Base-by-base conservation (phyloP, 2,888 invertebrate species). In the Pegoplata infirma region DNA sequence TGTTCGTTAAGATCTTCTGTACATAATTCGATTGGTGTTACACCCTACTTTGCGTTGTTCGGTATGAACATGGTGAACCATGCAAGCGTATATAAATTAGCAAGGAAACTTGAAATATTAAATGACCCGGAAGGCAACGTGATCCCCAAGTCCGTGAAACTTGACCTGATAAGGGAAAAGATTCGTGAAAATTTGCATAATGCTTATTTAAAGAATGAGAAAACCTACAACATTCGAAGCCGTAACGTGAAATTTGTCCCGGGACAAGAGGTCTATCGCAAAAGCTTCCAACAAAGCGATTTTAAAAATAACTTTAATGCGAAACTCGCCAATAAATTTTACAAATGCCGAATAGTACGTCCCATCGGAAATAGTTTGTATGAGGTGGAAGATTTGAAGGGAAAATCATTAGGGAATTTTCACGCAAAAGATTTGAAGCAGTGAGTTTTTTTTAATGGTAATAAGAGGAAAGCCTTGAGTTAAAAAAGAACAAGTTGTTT, bases 31-130 rank as follows among this genome's bases (percentile, higher is more conserved):
- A 81, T 68, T 0, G 72, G 80, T 3, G 73, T 79, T 5, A 59
- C 69, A 12, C 79, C 73, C 0, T 78, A 78, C 12, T 76, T 71
- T 6, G 66, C 58, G 0, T 40, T 80, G 0, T 81, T 80, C 12
- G 80, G 80, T 0, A 51, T 51, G 5, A 55, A 69, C 5, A 79
- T 79, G 79, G 46, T 66, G 5, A 28, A 19, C 0, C 63, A 63
- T 19, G 68, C 63, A 0, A 49, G 36, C 6, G 28, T 72, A n/a
- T 78, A 78, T 21, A 14, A 55, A 2, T 5, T 76, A 0, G 17
- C 67, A 0, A 16, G 17, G 6, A 47, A 47, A 12, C n/a, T 61
- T 12, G 3, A 61, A n/a, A 28, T 6, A 8, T 16, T 56, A 3
- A 3, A n/a, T 1, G 56, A 56, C 0, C 32, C 36, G 12, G 28